Base-by-base conservation (phyloP, 2,888 invertebrate genomes). In the Hirtodrosophila trivittata region DNA sequence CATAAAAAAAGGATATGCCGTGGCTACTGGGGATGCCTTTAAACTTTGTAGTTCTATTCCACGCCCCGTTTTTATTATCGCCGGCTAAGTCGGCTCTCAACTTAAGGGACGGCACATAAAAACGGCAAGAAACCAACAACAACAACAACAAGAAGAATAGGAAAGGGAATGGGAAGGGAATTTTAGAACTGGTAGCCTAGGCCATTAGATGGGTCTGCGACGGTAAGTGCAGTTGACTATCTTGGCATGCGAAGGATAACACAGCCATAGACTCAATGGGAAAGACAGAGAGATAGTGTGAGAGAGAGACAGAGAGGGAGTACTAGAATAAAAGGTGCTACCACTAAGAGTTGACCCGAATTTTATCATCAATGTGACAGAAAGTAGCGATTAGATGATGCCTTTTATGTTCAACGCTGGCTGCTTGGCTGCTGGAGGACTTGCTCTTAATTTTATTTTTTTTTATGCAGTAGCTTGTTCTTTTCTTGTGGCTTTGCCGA, bases 331-430 rank as follows among this genome's bases (percentile, higher is more conserved):
- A 59, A 75, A 70, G 81, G 75, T 77, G 77, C 85, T 67, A 64
- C 80, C 58, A 75, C 82, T 77, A 82, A 78, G 80, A 86, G 86
- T 83, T 87, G 87, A 87, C 83, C 83, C 84, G 83, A 87, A 86
- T 87, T 86, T 84, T 84, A 84, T 84, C 87, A 86, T 86, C 87
- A 84, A 86, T 80, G 87, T 87, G 87, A 87, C 87, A 83, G 87
- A 83, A 84, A 84, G 87, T 80, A 69, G 81, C 87, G 84, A 84
- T 84, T 84, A 84, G 84, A 84, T 73, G 86, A 86, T 87, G 87
- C 86, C 86, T 87, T 84, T 86, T 75, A 87, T 85, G 81, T 66
- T 35, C 66, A 38, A 43, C 57, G 33, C 28, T 25, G 54, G 57
- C 65, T 52, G 67, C 69, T 73, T 25, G 54, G 57, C 65, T 52